Conservation (phyloP, 2,797 vertebrate genomes). For the Enteromius thamalakanensis region DNA sequence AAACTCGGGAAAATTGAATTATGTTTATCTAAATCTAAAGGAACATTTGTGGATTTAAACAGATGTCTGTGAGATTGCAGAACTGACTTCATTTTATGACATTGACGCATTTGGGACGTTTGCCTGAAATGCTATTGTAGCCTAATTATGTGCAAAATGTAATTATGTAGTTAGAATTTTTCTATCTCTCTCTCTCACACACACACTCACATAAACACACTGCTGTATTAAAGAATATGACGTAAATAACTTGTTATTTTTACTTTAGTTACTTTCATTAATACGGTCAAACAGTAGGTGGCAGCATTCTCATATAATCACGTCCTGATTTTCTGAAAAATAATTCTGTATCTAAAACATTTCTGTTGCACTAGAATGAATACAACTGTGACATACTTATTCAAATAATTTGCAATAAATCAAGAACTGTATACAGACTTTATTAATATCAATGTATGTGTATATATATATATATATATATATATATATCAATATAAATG, state of each 20-base stretch:
- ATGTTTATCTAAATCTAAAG: background rate
- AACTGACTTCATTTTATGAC: background rate
- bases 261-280: background rate
- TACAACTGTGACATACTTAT: background rate
- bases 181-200: background rate
- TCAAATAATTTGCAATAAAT: background rate
- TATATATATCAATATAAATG: no score
- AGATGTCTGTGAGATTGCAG: background rate
- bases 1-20: background rate
- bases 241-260: background rate
- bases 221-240: background rate
- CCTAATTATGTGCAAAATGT: background rate
- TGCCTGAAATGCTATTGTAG: background rate
- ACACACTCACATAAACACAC: background rate
- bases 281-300: conserved; percentile 57
- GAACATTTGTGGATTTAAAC: background rate
- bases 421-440: background rate
- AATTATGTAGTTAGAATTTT: background rate
- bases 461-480: background rate
- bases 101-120: background rate
- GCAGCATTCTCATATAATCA: conserved; percentile 51
- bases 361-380: background rate
- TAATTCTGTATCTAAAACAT: background rate
- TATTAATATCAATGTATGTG: background rate
- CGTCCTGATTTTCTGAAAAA: background rate